These are phyloP conservation scores for Cynopterus sphinx DNA, from an alignment of 2,797 vertebrate genomes.

Conservation along the genomic window DNA sequence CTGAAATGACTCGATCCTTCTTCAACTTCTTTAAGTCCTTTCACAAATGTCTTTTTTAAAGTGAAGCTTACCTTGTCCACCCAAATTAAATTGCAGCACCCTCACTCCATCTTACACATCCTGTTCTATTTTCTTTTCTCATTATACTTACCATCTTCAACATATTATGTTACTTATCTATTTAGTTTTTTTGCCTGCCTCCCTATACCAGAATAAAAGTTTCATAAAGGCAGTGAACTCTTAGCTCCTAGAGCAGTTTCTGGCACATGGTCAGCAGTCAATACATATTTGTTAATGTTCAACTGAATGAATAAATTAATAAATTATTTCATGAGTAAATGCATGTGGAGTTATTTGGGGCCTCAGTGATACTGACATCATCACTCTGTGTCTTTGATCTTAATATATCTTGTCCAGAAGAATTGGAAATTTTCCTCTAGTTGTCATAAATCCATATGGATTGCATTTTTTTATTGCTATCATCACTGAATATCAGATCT, in stretches of 20 bases:
- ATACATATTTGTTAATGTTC: slow-evolving; percentile 41
- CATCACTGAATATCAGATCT: slow-evolving; percentile 39
- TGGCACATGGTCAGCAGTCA: slow-evolving; percentile 22
- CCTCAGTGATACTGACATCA: slow-evolving; percentile 40
- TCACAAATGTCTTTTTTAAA: background rate
- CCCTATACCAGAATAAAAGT: background rate
- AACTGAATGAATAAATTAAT: slow-evolving; percentile 53
- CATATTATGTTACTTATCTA: background rate
- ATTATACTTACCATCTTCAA: background rate
- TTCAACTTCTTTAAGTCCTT: background rate
- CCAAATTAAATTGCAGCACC: background rate
- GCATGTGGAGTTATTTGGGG: slow-evolving; percentile 33
- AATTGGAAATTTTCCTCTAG: slow-evolving; percentile 41
- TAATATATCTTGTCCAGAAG: slow-evolving; percentile 49
- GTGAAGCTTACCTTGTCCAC: background rate
- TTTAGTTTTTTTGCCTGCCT: background rate
- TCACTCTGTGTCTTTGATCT: slow-evolving; percentile 67
- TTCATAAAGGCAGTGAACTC: background rate
- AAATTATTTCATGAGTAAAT: slow-evolving; percentile 38
- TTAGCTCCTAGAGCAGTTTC: slow-evolving; percentile 2
- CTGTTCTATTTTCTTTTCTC: background rate
- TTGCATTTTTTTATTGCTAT: slow-evolving; percentile 58
- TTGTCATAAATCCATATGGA: slow-evolving; percentile 51
- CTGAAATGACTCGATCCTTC: background rate
- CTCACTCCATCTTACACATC: background rate